A percentile compares a stretch with the other conserved stretches of the same genome.
These are phyloP conservation scores for Acanthosepion esculentum DNA, from an alignment of 2,888 invertebrate species.

Conservation along the genomic window DNA sequence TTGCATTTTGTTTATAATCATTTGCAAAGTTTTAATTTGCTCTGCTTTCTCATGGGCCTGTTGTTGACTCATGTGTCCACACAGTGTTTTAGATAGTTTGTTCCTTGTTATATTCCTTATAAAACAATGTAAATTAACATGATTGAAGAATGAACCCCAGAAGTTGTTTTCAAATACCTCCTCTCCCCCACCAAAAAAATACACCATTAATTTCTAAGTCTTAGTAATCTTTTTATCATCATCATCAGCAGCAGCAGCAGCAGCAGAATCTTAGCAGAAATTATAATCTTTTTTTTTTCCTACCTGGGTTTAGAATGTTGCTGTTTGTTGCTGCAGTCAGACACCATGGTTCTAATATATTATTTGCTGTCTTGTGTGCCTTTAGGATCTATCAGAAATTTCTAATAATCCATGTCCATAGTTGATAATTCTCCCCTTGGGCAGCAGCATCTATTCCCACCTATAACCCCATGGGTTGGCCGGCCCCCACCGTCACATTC, in stretches of 20 bases:
- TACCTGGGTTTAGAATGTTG: neutral
- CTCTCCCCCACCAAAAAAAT: neutral
- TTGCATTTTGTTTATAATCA: neutral
- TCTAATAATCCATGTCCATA: constrained; percentile 48
- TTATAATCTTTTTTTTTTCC: neutral
- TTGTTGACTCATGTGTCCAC: neutral
- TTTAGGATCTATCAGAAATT: constrained; percentile 47
- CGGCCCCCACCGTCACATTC: constrained; percentile 45
- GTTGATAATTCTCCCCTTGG: constrained; percentile 48
- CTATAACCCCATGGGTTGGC: constrained; percentile 34
- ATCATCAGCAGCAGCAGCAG: neutral
- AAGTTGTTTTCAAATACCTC: neutral
- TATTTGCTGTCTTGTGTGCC: constrained; percentile 47
- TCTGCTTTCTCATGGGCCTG: neutral
- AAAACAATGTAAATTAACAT: neutral
- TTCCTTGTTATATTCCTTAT: constrained; percentile 3
- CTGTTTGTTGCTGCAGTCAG: constrained; percentile 39
- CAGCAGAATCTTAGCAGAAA: neutral
- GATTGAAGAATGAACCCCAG: neutral
- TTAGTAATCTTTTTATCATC: neutral
- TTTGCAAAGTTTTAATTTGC: neutral
- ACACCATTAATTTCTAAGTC: neutral
- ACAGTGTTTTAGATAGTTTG: neutral
- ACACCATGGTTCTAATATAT: constrained; percentile 47
- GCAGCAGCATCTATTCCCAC: constrained; percentile 47